Evolutionary conservation across 2,888 invertebrate genomes (phyloP), one percentile per base, ranked within the genome.

Genomic region (Caenorhabditis japonica): DNA sequence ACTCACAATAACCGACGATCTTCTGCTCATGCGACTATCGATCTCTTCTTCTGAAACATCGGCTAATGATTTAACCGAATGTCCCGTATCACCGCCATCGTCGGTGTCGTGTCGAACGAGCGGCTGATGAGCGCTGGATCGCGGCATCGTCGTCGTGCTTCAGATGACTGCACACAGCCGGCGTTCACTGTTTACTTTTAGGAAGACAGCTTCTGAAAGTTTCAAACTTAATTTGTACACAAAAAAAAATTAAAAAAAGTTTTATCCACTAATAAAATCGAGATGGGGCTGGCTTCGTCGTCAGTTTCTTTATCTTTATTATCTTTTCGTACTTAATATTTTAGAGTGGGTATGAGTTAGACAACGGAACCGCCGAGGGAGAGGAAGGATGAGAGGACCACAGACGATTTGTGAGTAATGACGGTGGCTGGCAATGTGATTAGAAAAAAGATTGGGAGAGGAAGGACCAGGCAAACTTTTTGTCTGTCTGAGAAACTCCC

Each of bases 21-120:
- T 60, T 47, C 81, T 55, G 47, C 79, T 79, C 71, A 81, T 64
- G 2, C 81, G 62, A 44, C 79, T 81, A 15, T 76, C 76, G 38
- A 76, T 71, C 27, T 81, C 81, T 15, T 81, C 81, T 49, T 81
- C 81, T 0, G 79, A 76, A 17, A 64, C 79, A 47, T 76, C 74
- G 5, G 79, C 73, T 30, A 76, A 46, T 25, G 79, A 79, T 17
- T 76, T 76, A 13, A 61, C 62, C 21, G 79, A 74, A n/a, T 74
- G 76, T 17, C 74, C 76, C n/a, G 76, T 79, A 34, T 79, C 79
- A 12, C 59, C 75, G 33, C 66, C 66, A 38, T 75, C 75, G 46
- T 75, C 75, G 7, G 75, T 75, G 46, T 75, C 75, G 53, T 75
- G 69, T 47, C 75, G 69, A 55, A 75, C 75, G 30, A 75, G 69